Evolutionary conservation across 2,113 vertebrate species (phyloP), one percentile per base, ranked within the genome.

Genomic region (Callocephalon fimbriatum): DNA sequence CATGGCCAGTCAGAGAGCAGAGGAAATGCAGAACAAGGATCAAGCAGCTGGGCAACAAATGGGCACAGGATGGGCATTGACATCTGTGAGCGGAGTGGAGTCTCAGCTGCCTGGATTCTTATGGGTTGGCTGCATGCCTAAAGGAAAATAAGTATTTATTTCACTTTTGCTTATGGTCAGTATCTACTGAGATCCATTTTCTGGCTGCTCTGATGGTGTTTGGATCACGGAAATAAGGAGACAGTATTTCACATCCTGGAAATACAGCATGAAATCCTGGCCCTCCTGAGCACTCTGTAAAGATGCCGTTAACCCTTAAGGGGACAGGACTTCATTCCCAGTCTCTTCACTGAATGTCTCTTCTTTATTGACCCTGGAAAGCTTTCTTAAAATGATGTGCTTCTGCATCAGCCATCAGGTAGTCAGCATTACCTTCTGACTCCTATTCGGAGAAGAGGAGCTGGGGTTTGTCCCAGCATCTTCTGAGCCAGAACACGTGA

Each of bases 131-230:
- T 79, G 84, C 62, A 44, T 68, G 74, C 87, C 93, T 96, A 58
- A 79, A 85, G 91, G 87, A 68, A 90, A 84, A 84, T 48, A 65
- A 71, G 77, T 32, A 44, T 91, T 93, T 94, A 75, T 75, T 96
- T 79, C 20, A 9, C 58, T 93, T 86, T 68, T 82, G 78, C 91
- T 96, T 95, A 79, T 35, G 58, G 91, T 79, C 90, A 85, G 54
- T 82, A 79, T 75, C 90, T 44, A 40, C 70, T 37, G 56, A 94
- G 87, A 78, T 76, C 58, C n/a, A 16, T 93, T 96, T 96, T 82
- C 70, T 82, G 74, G 31, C 51, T 81, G 70, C 74, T 81, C 29
- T 38, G 27, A 10, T 1, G 15, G 23, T 68, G 61, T 91, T 82
- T 70, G 84, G 42, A 67, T 85, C 76, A 42, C 19, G 5, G 58